These are phyloP conservation scores for Gouania willdenowi DNA, from an alignment of 2,797 vertebrate species.

Conservation along the genomic window DNA sequence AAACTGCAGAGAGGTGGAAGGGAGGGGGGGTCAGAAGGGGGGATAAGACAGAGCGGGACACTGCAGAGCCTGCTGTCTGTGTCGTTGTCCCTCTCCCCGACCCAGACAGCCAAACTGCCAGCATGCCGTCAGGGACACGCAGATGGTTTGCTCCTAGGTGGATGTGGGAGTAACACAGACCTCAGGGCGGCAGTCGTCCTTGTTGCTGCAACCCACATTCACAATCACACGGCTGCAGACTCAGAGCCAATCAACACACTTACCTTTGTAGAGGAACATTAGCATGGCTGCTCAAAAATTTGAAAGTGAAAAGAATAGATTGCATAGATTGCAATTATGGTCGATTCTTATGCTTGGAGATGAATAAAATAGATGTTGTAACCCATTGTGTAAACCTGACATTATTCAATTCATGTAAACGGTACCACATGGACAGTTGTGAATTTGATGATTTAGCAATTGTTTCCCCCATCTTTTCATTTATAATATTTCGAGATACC, in stretches of 20 bases:
- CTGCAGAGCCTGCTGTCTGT: constrained; percentile 34
- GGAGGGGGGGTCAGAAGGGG: constrained; percentile 40
- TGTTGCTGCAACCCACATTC: constrained; percentile 53
- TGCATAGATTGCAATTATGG: no score
- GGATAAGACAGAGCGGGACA: constrained; percentile 41
- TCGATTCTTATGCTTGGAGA: no score
- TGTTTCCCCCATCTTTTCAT: no score
- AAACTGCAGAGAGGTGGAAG: constrained; percentile 41
- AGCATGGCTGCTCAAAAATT: constrained; percentile 33
- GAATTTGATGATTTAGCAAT: no score
- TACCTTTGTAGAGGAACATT: constrained; percentile 26
- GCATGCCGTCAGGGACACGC: constrained; percentile 56
- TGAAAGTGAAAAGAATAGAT: no score
- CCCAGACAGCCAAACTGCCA: constrained; percentile 50
- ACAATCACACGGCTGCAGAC: constrained; percentile 47
- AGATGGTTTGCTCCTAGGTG: constrained; percentile 66
- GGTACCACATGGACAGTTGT: no score
- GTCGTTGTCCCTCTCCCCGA: constrained; percentile 25
- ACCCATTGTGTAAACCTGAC: no score
- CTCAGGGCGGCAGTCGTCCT: constrained; percentile 51
- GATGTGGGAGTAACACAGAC: constrained; percentile 64
- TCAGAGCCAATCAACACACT: constrained; percentile 41
- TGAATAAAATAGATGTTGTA: no score
- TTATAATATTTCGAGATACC: no score
- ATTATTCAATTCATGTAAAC: no score